Base-by-base conservation (phyloP, 2,888 invertebrate species). In the Apodemia zela region DNA sequence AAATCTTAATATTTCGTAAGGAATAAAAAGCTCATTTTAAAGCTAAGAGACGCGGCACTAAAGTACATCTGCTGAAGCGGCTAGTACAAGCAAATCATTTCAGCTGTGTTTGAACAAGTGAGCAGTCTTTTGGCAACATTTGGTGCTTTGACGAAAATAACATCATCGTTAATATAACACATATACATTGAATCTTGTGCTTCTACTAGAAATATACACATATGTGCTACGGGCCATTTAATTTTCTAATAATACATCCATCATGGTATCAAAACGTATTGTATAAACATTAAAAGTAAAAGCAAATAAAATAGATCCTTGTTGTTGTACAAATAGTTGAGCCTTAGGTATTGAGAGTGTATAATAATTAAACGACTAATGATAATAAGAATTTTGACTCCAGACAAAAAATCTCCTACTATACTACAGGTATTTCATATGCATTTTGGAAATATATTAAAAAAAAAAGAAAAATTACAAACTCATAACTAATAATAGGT, bases 21-120 rank as follows among this genome's bases (percentile, higher is more conserved):
- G 64, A 65, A 65, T 61, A 61, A 66, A 66, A 71, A 72, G 71
- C 70, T 71, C 71, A 61, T 65, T 62, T 71, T 70, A 71, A 72
- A 72, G 68, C 69, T 70, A 63, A 67, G 66, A 69, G 62, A 66
- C 61, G 67, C 67, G 67, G 68, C 69, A 70, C 67, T 65, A 69
- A 68, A 66, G 63, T 67, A 61, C n/a, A 47, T 54, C 60, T 51
- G 63, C 63, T 59, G 49, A 63, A 63, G 63, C 63, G 58, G 58
- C 45, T 21, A 63, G 42, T 63, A 59, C 47, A 60, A 63, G 59
- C 47, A 49, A 59, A 33, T 47, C 21, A 59, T 49, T 47, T 63
- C 42, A 35, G 57, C 57, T 57, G 25, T 25, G 25, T 57, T 63
- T 47, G 45, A 47, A 42, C 62, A 62, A 60, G 47, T 64, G n/a